Evolutionary conservation across 2,797 vertebrate species (phyloP), one percentile per base, ranked within the genome.

Genomic region (Rhinella marina): DNA sequence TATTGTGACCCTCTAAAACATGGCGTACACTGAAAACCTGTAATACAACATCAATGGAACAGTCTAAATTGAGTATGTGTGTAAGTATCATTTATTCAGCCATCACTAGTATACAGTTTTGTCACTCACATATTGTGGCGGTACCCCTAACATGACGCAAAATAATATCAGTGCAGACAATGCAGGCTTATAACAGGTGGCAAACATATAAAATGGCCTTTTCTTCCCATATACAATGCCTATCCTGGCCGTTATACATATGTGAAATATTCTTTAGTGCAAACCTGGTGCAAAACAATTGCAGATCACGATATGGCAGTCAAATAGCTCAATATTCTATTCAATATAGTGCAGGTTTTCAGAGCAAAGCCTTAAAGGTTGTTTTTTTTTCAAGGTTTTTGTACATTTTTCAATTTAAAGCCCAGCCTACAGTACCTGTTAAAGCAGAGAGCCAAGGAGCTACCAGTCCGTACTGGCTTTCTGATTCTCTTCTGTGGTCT

Each of bases 181-280:
- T 50, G 48, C 57, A 62, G 57, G 50, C 13, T 23, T 14, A 61
- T 23, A 62, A 48, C 57, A 81, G 79, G 79, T 6, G 13, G 57
- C 13, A 64, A 81, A 81, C 27, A 81, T 81, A 62, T 19, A 81
- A 62, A 81, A 81, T 81, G 79, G 79, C 79, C 64, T 81, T 80
- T 59, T 64, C 59, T 62, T 81, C 79, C 79, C 64, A 41, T 32
- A 81, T 62, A 81, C 25, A 81, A 81, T 81, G 56, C 57, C 29
- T 81, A 17, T 41, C 56, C 25, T 32, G 56, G 61, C 1, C 6
- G 29, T 57, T 80, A 41, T 56, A 17, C 78, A 59, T 32, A 57
- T 80, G 27, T 41, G 29, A 59, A 57, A 80, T 61, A 21, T 57
- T 32, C 6, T 80, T 59, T 32, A 80, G 54, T 61, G 78, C 10